Evolutionary conservation across 2,797 vertebrate genomes (phyloP).

Genomic region (Podarcis lilfordi): DNA sequence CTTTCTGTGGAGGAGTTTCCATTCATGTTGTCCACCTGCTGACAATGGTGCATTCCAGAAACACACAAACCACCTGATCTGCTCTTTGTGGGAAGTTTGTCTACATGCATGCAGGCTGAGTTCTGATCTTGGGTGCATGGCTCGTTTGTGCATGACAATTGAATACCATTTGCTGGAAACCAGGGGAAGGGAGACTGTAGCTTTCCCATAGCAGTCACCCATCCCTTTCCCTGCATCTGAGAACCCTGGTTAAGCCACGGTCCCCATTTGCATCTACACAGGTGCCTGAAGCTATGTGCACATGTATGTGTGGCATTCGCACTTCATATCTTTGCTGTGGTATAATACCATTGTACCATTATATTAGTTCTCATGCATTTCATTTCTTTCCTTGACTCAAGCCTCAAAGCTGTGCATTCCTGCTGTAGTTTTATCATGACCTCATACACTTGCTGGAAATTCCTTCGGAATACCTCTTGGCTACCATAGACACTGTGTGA

Average conservation of each 20-base stretch:
- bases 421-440: conserved; percentile 37
- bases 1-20: not conserved
- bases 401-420: not conserved
- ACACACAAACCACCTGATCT: not conserved
- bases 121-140: not conserved
- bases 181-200: not conserved
- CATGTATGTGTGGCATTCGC: not conserved
- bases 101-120: not conserved
- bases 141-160: not conserved
- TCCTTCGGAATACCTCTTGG: not conserved
- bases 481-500: not conserved
- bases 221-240: not conserved
- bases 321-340: not conserved
- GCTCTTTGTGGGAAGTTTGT: not conserved
- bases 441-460: conserved; percentile 37
- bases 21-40: not conserved
- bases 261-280: not conserved
- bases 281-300: not conserved
- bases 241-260: not conserved
- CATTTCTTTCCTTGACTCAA: not conserved
- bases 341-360: not conserved
- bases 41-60: not conserved
- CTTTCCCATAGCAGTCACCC: not conserved
- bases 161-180: too few species aligned
- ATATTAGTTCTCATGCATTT: not conserved